Conservation (phyloP, 2,888 invertebrate genomes). For the Mimachlamys varia region DNA sequence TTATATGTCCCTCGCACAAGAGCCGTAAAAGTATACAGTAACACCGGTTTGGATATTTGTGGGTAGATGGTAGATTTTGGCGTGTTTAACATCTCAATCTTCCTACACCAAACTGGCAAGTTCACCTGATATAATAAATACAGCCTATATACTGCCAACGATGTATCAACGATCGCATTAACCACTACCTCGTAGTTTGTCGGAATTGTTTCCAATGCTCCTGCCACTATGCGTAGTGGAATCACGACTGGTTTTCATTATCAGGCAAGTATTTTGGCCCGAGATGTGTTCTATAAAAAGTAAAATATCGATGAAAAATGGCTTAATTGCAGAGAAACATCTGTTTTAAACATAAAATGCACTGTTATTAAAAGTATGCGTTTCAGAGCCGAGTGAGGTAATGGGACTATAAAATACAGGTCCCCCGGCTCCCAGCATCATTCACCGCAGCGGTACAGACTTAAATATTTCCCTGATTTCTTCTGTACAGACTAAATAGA, state of each 20-base stretch:
- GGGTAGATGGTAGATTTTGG: no score
- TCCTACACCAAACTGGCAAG: no score
- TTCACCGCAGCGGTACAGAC: background rate
- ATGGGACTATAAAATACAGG: background rate
- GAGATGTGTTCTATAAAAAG: constrained; percentile 15
- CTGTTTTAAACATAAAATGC: constrained; percentile 3
- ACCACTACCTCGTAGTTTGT: background rate
- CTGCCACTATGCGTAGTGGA: background rate
- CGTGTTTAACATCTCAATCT: no score
- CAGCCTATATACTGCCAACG: background rate
- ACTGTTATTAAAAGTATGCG: constrained; percentile 7
- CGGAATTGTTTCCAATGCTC: background rate
- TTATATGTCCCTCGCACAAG: no score
- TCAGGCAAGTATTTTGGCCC: background rate
- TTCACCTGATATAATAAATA: no score
- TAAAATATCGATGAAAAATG: constrained; percentile 16
- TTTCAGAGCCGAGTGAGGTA: background rate
- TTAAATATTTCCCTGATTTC: background rate
- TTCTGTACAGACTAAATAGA: constrained; percentile 8
- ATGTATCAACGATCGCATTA: background rate
- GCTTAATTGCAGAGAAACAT: background rate
- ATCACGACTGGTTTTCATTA: background rate
- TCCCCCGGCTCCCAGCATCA: background rate
- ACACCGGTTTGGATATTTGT: no score
- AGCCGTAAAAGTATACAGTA: no score